Conservation (phyloP, 2,113 vertebrate species). For the Hepsetus odoe region DNA sequence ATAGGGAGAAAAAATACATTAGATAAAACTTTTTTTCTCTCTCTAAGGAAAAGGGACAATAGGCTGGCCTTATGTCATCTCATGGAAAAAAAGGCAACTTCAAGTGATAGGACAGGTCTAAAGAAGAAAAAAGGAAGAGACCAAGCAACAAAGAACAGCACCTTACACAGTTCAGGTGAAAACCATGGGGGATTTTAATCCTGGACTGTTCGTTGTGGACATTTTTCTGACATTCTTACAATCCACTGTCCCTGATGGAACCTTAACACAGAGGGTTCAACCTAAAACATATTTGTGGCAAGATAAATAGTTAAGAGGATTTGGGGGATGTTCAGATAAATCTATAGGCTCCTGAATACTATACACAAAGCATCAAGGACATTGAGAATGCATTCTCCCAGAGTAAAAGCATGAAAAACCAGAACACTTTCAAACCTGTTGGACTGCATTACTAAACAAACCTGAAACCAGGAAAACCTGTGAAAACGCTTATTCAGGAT, state of each 20-base stretch:
- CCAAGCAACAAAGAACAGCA: slow-evolving; percentile 47
- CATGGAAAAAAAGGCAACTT: background rate
- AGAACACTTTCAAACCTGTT: background rate
- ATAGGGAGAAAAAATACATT: slow-evolving; percentile 55
- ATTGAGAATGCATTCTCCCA: slow-evolving; percentile 29
- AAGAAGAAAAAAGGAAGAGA: slow-evolving; percentile 23
- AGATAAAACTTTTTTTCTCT: slow-evolving; percentile 52
- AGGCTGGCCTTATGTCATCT: slow-evolving; percentile 36
- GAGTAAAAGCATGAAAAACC: background rate
- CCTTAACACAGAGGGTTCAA: slow-evolving; percentile 1
- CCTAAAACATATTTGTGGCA: background rate
- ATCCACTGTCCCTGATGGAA: background rate
- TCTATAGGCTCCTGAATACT: slow-evolving; percentile 34
- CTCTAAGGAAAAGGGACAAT: slow-evolving; percentile 38
- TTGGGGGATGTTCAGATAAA: slow-evolving; percentile 44
- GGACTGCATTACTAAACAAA: background rate
- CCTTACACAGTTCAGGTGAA: slow-evolving; percentile 44
- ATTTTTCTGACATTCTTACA: slow-evolving; percentile 40
- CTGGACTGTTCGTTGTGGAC: slow-evolving; percentile 34
- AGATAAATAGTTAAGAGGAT: slow-evolving; percentile 31
- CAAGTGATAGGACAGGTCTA: slow-evolving; percentile 19
- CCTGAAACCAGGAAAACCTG: background rate
- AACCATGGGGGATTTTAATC: slow-evolving; percentile 65
- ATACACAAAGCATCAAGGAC: slow-evolving; percentile 53
- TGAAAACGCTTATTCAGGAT: too few species aligned